Evolutionary conservation across 2,888 invertebrate genomes (phyloP), one percentile per base, ranked within the genome.

Genomic region (Sympetrum striolatum): DNA sequence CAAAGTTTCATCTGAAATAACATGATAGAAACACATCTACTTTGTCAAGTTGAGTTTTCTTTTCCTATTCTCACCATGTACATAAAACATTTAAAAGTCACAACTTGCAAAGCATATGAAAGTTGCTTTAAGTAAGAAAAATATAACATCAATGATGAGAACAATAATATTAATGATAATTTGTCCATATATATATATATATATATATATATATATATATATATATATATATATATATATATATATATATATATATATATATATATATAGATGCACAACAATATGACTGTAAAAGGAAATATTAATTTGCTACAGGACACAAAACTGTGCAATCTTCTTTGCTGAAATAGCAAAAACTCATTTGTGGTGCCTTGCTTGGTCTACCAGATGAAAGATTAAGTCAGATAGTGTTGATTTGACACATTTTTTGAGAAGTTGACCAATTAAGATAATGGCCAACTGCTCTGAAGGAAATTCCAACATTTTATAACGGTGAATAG

Each of bases 51-150:
- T 86, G 86, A 86, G 86, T 60, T 86, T 86, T 86, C 86, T 86
- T 86, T 86, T 86, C 86, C 86, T 86, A 86, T 86, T 86, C 86
- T 86, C 86, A 86, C 86, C 86, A 86, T 86, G 60, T 86, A 86
- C 86, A 86, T 86, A 86, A 86, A 86, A 86, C 86, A 86, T 86
- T 86, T 86, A 86, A 86, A 86, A 86, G 86, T 86, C 86, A 86
- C 86, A 86, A 86, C 86, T 86, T 86, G 86, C 86, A 86, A 86
- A 86, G 86, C 86, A 86, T 86, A 86, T 86, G 86, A 86, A 86
- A 86, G 86, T 86, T 86, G 86, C 86, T 86, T 86, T 60, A 86
- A 86, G 86, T 86, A 86, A 86, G 86, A 86, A 86, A 86, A 86
- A 86, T 86, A 86, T 86, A 86, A 86, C 86, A 86, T 86, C 86